Base-by-base conservation (phyloP, 2,797 vertebrate genomes). In the Lagodon rhomboides region DNA sequence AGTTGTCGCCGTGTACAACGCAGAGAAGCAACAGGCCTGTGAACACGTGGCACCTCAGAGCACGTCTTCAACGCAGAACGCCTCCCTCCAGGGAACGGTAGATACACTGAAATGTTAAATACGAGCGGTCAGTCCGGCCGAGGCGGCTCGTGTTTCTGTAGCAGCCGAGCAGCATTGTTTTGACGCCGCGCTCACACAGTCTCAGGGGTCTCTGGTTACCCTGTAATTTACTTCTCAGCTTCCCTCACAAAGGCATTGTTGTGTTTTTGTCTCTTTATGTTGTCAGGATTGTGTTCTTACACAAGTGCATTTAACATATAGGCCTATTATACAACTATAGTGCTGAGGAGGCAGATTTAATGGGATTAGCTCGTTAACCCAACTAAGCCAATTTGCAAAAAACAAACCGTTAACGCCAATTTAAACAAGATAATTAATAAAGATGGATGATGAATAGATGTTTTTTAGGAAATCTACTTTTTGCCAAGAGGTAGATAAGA, bases 1-100 rank as follows among this genome's bases (percentile, higher is more conserved):
- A 78, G 95, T 95, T 10, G 87, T 96, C 23, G 87, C 92, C 10
- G 80, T 94, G 58, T 96, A 95, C 80, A 95, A 95, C n/a, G 43
- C 72, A 17, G 93, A 79, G 53, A 91, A 87, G 79, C 79, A 78
- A 47, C 80, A 92, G 20, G 79, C 79, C 64, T 96, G 96, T 72
- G 64, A 78, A 0, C 22, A 87, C 15, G 62, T n/a, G 8, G 91
- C 79, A 10, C 38, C 79, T 68, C 74, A 47, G 41, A 92, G 80
- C 82, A 70, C 62, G 3, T 73, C 89, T 1, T 43, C 80, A 16
- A 68, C 87, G 2, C 83, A 85, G 8, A 12, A 38, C 1, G 69
- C 75, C 4, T 68, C 77, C 0, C 90, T 94, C 12, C 89, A 89
- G 5, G 76, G 76, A 74, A 95, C 93, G 59, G 94, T 95, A 81